These are phyloP conservation scores for Schizothorax lantsangensis DNA, from an alignment of 2,797 vertebrate species.

Conservation along the genomic window DNA sequence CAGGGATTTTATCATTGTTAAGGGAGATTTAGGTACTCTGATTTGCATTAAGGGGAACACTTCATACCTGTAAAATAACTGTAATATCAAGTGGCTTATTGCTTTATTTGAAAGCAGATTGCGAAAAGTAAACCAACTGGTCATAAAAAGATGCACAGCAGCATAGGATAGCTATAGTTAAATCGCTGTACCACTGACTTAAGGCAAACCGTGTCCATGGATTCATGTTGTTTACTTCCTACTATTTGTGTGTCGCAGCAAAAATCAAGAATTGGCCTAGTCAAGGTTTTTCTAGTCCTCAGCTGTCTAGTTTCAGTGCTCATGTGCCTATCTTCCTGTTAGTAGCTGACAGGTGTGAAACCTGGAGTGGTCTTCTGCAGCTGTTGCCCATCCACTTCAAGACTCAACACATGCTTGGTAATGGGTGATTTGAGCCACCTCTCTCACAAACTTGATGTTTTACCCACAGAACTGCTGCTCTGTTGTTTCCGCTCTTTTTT, in stretches of 20 bases:
- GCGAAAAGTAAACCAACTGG: not conserved
- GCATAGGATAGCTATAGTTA: not conserved
- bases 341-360: slow-evolving; percentile 48
- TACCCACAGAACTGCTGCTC: not conserved
- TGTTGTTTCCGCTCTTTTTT: not conserved
- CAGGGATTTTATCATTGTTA: not conserved
- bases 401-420: slow-evolving; percentile 28
- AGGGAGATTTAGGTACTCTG: not conserved
- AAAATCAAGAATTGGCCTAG: slow-evolving; percentile 20
- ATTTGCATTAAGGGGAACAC: not conserved
- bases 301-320: slow-evolving; percentile 29
- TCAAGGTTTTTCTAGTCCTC: slow-evolving; percentile 27
- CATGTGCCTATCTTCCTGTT: slow-evolving; percentile 26
- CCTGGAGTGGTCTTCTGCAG: slow-evolving; percentile 37
- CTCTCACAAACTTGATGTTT: slow-evolving; percentile 18
- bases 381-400: slow-evolving; percentile 46
- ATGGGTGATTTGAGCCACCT: slow-evolving; percentile 36
- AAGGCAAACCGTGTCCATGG: slow-evolving; percentile 14
- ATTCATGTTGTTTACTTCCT: slow-evolving; percentile 27
- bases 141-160: not conserved
- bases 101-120: slow-evolving; percentile 7
- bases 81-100: slow-evolving; percentile 2
- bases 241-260: slow-evolving; percentile 1
- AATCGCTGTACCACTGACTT: not conserved
- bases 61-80: not conserved